Conservation (phyloP, 2,797 vertebrate genomes). For the Poeciliopsis turneri region DNA sequence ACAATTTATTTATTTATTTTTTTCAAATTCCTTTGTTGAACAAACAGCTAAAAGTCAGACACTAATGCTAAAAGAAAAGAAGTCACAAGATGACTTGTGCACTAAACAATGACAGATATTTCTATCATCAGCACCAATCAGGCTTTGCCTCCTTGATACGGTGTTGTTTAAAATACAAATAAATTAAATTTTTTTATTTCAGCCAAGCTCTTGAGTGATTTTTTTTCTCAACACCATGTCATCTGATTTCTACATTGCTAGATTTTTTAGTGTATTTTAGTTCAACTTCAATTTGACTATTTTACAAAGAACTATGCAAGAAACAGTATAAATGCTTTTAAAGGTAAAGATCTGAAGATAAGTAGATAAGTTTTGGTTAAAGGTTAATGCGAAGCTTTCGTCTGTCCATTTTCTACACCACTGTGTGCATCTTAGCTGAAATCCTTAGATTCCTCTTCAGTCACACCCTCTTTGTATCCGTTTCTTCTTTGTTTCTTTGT, state of each 20-base stretch:
- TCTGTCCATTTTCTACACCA: slow-evolving; percentile 7
- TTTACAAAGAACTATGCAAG: neutral
- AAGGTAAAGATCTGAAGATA: neutral
- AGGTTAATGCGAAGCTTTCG: slow-evolving; percentile 1
- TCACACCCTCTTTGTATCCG: slow-evolving; percentile 14
- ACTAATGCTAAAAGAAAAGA: neutral
- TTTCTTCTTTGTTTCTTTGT: slow-evolving; percentile 31
- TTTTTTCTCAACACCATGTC: neutral
- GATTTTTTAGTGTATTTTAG: neutral
- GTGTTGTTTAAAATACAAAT: neutral
- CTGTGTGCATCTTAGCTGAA: slow-evolving; percentile 12
- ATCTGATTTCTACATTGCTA: neutral
- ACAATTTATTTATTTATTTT: neutral
- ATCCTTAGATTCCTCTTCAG: slow-evolving; percentile 22
- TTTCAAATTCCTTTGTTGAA: neutral
- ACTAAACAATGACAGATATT: neutral
- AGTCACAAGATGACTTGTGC: neutral
- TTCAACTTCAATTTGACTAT: neutral
- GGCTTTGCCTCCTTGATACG: neutral
- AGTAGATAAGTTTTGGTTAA: neutral
- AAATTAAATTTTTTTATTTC: neutral
- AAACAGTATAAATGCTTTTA: neutral
- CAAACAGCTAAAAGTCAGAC: neutral
- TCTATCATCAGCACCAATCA: neutral
- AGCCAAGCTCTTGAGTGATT: too few relatives aligned